phyloP scores from a whole-genome alignment of 2,797 vertebrate genomes.

The Chromobotia macracanthus region DNA sequence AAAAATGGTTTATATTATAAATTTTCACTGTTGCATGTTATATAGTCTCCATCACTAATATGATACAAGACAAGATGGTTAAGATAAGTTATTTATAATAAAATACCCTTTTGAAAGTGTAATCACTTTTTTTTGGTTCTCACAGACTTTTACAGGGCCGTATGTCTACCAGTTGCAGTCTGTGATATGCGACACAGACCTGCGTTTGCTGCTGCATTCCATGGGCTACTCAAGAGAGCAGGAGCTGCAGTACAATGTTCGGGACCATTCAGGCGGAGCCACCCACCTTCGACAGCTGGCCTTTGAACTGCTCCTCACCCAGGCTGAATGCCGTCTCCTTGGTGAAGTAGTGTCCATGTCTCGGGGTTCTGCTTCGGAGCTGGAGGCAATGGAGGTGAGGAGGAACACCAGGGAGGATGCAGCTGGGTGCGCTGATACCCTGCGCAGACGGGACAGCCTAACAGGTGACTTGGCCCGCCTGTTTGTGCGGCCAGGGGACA shows the following conservation, averaged over 20 bases:
- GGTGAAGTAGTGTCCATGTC: slow-evolving; percentile 91
- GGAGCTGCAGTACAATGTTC: slow-evolving; percentile 77
- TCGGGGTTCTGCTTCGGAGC: slow-evolving; percentile 87
- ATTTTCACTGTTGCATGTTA: too few species aligned
- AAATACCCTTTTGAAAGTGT: neutral
- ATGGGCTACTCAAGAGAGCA: slow-evolving; percentile 93
- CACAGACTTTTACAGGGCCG: slow-evolving; percentile 94
- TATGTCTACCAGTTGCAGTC: slow-evolving; percentile 97
- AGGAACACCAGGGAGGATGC: slow-evolving; percentile 85
- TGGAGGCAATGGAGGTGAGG: slow-evolving; percentile 87
- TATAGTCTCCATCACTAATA: too few species aligned
- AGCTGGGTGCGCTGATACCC: slow-evolving; percentile 87
- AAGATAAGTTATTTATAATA: too few species aligned
- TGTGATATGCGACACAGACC: slow-evolving; percentile 86
- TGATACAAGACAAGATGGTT: too few species aligned
- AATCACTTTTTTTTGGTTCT: slow-evolving; percentile 19
- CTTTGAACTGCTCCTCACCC: slow-evolving; percentile 94
- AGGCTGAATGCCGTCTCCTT: slow-evolving; percentile 92
- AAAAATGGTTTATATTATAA: too few species aligned
- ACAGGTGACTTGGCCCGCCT: slow-evolving; percentile 82
- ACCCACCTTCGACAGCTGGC: slow-evolving; percentile 81
- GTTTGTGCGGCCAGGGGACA: slow-evolving; percentile 86
- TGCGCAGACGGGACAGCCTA: slow-evolving; percentile 84
- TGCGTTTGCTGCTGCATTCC: slow-evolving; percentile 85
- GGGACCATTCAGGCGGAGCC: slow-evolving; percentile 72